Conservation (phyloP, 2,797 vertebrate genomes). For the Fundulus diaphanus region DNA sequence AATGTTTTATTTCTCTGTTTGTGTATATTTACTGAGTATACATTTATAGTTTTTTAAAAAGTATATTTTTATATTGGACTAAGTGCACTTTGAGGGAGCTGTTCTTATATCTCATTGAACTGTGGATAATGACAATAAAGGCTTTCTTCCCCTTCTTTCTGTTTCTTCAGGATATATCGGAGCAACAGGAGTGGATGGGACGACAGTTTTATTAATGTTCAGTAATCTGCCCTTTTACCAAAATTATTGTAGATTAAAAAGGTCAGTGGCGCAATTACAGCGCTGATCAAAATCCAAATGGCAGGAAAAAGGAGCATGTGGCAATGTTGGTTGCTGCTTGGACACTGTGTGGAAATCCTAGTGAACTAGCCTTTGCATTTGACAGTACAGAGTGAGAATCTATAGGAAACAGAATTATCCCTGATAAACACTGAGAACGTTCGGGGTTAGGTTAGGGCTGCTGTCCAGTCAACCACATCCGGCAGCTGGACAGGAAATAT, state of each 20-base stretch:
- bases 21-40: no score
- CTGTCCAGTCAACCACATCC: slow-evolving; percentile 1
- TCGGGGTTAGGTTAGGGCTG: background rate
- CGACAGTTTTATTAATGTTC: background rate
- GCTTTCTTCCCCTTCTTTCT: no score
- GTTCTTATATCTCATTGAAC: no score
- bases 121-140: no score
- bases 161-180: background rate
- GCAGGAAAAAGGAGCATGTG: background rate
- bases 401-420: background rate
- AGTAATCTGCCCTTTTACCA: background rate
- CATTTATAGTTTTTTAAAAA: no score
- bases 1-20: no score
- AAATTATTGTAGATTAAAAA: background rate
- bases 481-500: background rate
- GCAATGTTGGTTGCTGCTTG: background rate
- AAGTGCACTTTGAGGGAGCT: no score
- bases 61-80: no score
- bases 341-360: background rate
- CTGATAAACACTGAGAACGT: background rate
- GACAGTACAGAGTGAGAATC: background rate
- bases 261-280: background rate
- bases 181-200: background rate
- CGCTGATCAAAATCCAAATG: background rate
- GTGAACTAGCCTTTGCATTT: background rate